A percentile compares a stretch with the other conserved stretches of the same genome.
These are phyloP conservation scores for Hydractinia symbiolongicarpus DNA, from an alignment of 30 jellyfish, hydroid and myxozoan genomes.

Conservation along the genomic window DNA sequence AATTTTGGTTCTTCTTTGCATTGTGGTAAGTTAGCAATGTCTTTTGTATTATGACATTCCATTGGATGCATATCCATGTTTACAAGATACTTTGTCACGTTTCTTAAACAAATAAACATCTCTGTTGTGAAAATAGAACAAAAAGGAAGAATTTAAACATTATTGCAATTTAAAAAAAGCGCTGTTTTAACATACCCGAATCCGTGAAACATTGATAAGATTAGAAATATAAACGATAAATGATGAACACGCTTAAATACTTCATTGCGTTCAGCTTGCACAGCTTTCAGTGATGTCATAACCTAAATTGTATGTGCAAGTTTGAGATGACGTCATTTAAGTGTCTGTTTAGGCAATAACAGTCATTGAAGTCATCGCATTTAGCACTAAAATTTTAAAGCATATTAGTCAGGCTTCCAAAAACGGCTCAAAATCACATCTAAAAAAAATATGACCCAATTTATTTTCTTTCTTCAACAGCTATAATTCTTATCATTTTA, in stretches of 20 bases:
- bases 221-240: conserved; percentile 45
- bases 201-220: conserved; percentile 61
- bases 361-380: no score
- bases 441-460: no score
- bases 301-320: not conserved
- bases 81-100: conserved; percentile 53
- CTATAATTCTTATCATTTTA: no score
- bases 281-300: conserved; percentile 29
- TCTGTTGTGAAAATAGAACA: not conserved
- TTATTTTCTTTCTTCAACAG: no score
- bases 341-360: no score
- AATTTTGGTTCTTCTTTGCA: conserved; percentile 50
- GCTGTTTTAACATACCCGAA: conserved; percentile 53
- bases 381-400: no score
- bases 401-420: no score
- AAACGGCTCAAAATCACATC: no score
- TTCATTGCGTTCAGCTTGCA: conserved; percentile 47
- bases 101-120: conserved; percentile 19
- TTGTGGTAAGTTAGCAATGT: not conserved
- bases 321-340: no score
- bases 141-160: not conserved
- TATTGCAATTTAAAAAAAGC: not conserved
- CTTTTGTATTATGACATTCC: conserved; percentile 27
- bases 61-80: conserved; percentile 52
- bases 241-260: conserved; percentile 74